Evolutionary conservation across 1,140 invertebrate genomes (phyloP), one percentile per base, ranked within the genome.

Genomic region (Drosophila parabipectinata): DNA sequence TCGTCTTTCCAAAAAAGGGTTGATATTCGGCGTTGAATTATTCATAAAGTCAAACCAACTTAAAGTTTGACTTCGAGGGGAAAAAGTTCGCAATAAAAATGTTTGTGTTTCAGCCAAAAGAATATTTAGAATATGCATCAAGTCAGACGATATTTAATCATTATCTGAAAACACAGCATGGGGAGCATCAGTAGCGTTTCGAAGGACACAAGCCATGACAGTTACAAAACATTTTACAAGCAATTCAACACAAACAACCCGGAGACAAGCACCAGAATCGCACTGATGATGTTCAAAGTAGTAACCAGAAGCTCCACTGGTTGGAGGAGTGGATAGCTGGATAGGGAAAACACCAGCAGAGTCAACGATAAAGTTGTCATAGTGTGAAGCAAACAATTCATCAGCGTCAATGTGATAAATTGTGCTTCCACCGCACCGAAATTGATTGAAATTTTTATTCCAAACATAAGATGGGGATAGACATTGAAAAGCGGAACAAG

Each of bases 371-470:
- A 85, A 85, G 82, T 82, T 85, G 82, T 87, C 82, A 85, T 85
- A 87, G 82, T 85, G 82, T 78, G 59, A 82, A 75, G 77, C 82
- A 72, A 85, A 85, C 82, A 87, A 85, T 85, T 85, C 82, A 85
- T 85, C 82, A 85, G 82, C 82, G 82, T 85, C 82, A 85, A 87
- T 85, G 82, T 85, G 82, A 85, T 85, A 85, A 85, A 85, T 85
- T 85, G 85, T 85, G 60, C 63, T 76, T 75, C 71, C 44, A 87
- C 78, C 78, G 58, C 78, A 67, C 73, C 44, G 61, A 85, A 85
- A 87, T 82, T 85, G 78, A 56, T 64, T 47, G 47, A 78, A 78
- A 81, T 87, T 85, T 87, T 85, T 85, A 77, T 80, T 45, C 67
- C 50, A 34, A 57, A 15, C 56, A 26, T 45, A 58, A 14, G 44